A percentile compares a stretch with the other conserved stretches of the same genome.
These are phyloP conservation scores for Champsocephalus gunnari DNA, from an alignment of 2,797 vertebrate species.

Conservation along the genomic window DNA sequence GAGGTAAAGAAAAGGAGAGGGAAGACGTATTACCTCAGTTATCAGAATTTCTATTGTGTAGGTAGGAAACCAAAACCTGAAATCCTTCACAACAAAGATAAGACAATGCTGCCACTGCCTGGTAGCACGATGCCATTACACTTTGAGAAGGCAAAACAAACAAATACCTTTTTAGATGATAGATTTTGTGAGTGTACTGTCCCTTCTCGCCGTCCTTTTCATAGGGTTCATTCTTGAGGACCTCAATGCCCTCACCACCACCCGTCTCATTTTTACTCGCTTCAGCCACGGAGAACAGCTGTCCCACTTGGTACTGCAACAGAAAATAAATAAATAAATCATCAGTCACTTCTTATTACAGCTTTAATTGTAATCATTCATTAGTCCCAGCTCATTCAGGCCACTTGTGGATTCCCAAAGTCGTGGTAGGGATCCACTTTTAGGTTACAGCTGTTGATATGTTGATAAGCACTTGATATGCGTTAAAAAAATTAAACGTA, in stretches of 20 bases:
- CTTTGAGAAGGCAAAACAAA: background rate
- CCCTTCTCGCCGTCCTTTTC: slow-evolving; percentile 93
- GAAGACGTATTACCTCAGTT: slow-evolving; percentile 19
- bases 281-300: slow-evolving; percentile 95
- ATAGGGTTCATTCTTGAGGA: slow-evolving; percentile 94
- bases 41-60: slow-evolving; percentile 4
- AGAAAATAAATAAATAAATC: slow-evolving; percentile 28
- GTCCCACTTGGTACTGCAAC: slow-evolving; percentile 94
- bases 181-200: slow-evolving; percentile 96
- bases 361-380: too few relatives aligned
- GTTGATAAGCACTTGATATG: background rate
- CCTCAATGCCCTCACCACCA: slow-evolving; percentile 95
- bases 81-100: slow-evolving; percentile 25
- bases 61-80: background rate
- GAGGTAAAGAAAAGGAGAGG: slow-evolving; percentile 11
- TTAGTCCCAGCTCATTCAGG: background rate
- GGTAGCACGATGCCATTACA: slow-evolving; percentile 60
- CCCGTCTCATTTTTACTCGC: slow-evolving; percentile 98
- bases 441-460: background rate
- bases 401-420: background rate
- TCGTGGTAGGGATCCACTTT: background rate
- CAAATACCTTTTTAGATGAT: slow-evolving; percentile 84
- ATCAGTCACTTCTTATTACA: background rate
- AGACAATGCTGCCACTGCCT: slow-evolving; percentile 70
- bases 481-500: background rate